Evolutionary conservation across 2,888 invertebrate species (phyloP).

Genomic region (Eupithecia abbreviata): DNA sequence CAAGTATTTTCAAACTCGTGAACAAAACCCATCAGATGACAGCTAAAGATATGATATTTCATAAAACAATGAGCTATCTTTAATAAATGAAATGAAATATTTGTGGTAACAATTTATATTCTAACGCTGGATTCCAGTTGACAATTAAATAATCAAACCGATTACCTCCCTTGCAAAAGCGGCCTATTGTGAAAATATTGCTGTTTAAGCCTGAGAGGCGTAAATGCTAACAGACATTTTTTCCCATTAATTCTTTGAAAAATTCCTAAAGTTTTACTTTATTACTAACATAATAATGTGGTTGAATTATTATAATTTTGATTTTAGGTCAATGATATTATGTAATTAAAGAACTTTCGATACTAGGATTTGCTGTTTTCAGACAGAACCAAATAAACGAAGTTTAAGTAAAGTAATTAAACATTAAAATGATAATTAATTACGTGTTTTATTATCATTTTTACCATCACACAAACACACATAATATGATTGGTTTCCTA

Average conservation of each 20-base stretch:
- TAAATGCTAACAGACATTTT: background rate
- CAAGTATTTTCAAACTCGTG: constrained; percentile 55
- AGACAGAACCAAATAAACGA: background rate
- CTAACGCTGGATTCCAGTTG: constrained; percentile 82
- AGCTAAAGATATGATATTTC: constrained; percentile 80
- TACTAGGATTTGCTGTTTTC: background rate
- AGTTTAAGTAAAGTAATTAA: background rate
- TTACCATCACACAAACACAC: no score
- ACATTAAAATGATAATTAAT: background rate
- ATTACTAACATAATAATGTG: background rate
- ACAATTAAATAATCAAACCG: constrained; percentile 84
- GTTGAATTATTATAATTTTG: no score
- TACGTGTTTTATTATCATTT: background rate
- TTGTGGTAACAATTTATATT: constrained; percentile 83
- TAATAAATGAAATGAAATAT: constrained; percentile 82
- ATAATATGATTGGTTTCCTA: no score
- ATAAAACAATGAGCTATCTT: constrained; percentile 81
- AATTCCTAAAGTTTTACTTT: background rate
- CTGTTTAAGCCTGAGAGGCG: constrained; percentile 9
- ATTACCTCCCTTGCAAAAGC: constrained; percentile 78
- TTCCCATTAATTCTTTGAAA: background rate
- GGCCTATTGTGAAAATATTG: constrained; percentile 81
- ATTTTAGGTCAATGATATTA: no score
- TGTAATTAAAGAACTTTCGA: no score
- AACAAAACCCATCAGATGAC: constrained; percentile 80